These are phyloP conservation scores for Vidua chalybeata DNA, from an alignment of 2,113 vertebrate genomes.

Conservation along the genomic window DNA sequence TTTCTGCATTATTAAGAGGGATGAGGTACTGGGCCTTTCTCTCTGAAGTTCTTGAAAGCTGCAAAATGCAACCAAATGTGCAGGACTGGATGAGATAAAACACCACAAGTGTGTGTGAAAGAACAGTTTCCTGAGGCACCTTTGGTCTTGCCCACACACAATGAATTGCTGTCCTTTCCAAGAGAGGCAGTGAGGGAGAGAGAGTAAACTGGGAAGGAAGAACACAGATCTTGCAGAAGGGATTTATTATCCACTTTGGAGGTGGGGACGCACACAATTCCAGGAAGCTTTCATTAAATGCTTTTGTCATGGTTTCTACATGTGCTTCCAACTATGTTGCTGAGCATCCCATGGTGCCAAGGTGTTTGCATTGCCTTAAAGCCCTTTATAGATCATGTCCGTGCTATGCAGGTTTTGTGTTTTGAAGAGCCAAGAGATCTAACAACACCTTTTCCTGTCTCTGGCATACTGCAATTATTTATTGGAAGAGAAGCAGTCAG, in stretches of 20 bases:
- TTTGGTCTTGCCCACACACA: neutral
- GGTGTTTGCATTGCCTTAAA: neutral
- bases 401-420: neutral
- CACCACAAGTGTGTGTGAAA: neutral
- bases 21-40: neutral
- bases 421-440: neutral
- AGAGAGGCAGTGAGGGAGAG: neutral
- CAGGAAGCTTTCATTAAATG: neutral
- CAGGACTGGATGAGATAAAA: neutral
- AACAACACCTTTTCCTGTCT: neutral
- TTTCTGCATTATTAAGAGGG: neutral
- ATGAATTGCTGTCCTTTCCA: neutral
- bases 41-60: neutral
- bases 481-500: neutral
- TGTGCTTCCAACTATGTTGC: neutral
- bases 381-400: neutral
- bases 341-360: neutral
- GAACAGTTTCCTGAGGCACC: neutral
- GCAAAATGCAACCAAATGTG: neutral
- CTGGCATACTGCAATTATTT: neutral
- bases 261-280: neutral
- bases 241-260: neutral
- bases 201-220: neutral
- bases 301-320: neutral
- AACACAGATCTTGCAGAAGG: neutral